Percentiles rank a stretch among this genome's conserved stretches.
phyloP scores from a whole-genome alignment of 2,113 vertebrate genomes.

The Sakesphorus luctuosus region DNA sequence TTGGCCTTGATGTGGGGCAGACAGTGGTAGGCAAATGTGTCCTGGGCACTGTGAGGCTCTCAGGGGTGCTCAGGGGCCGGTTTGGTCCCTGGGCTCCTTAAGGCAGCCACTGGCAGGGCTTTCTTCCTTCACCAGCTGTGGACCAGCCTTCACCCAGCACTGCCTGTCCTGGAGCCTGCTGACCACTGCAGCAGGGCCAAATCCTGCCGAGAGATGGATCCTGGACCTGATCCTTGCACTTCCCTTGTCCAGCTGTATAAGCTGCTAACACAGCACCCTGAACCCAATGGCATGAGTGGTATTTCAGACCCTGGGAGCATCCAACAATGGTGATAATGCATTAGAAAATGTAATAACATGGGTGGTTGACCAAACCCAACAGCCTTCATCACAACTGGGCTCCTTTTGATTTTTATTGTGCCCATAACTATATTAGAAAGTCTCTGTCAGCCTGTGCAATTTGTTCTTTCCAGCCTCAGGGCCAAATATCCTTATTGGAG shows the following conservation, averaged over 20 bases:
- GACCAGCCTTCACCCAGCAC: rapidly evolving
- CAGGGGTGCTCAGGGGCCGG: rapidly evolving
- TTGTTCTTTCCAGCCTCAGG: not conserved
- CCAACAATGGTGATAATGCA: not conserved
- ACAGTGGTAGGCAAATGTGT: rapidly evolving
- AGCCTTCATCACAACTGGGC: not conserved
- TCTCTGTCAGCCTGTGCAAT: rapidly evolving
- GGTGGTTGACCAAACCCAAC: not conserved
- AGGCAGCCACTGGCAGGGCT: not conserved
- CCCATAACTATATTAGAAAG: not conserved
- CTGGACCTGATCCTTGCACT: rapidly evolving
- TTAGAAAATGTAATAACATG: not conserved
- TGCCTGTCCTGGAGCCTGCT: not conserved
- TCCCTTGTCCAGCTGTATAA: rapidly evolving
- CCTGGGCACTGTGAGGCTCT: not conserved
- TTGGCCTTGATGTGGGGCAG: not conserved
- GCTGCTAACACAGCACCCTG: no score
- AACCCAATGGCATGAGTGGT: rapidly evolving
- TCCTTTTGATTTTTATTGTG: not conserved
- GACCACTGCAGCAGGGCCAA: rapidly evolving
- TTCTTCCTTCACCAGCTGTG: rapidly evolving
- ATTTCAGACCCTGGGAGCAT: rapidly evolving
- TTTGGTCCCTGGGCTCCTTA: not conserved
- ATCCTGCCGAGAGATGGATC: not conserved
- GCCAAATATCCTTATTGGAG: not conserved